Base-by-base conservation (phyloP, 2,797 vertebrate genomes). In the Erithacus rubecula region DNA sequence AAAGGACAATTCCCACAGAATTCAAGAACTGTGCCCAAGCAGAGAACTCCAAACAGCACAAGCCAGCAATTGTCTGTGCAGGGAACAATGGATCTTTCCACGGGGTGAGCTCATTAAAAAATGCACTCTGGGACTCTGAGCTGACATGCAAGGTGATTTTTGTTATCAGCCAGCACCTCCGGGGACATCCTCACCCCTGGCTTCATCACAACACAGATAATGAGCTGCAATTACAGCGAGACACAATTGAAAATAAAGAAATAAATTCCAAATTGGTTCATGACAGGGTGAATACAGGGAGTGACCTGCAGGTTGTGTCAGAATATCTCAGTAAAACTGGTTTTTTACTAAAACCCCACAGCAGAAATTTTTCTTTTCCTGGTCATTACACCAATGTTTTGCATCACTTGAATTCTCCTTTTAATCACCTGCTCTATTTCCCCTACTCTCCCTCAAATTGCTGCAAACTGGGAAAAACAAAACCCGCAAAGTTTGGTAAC, bases 91-190 rank as follows among this genome's bases (percentile, higher is more conserved):
- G 60, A 76, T 74, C 90, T 93, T 91, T 70, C 68, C 91, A 55
- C 62, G 82, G 93, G 58, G 64, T 90, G 91, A 94, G 78, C 95
- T 96, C 97, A 95, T 97, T 96, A 81, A 96, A 77, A 82, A 87
- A 41, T 13, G 24, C 59, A 70, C 95, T 85, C 92, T 30, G 65
- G 82, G 44, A 87, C 72, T 71, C 71, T 27, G 44, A 94, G 95
- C 94, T 89, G 97, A 94, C 37, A 87, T 6, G 60, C 18, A 83
- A 96, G 94, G 92, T 95, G 90, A 92, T 83, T 96, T 96, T 79
- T 83, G 83, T 95, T 88, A 94, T 63, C 94, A 92, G 87, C 41
- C 89, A 52, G 74, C 71, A 53, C 75, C 95, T 91, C 92, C 46
- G 34, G 95, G 90, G 95, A 86, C 68, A 82, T 4, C 58, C 86